These are phyloP conservation scores for Rhopilema esculentum DNA, from an alignment of 30 jellyfish, hydroid and myxozoan species.

Conservation along the genomic window DNA sequence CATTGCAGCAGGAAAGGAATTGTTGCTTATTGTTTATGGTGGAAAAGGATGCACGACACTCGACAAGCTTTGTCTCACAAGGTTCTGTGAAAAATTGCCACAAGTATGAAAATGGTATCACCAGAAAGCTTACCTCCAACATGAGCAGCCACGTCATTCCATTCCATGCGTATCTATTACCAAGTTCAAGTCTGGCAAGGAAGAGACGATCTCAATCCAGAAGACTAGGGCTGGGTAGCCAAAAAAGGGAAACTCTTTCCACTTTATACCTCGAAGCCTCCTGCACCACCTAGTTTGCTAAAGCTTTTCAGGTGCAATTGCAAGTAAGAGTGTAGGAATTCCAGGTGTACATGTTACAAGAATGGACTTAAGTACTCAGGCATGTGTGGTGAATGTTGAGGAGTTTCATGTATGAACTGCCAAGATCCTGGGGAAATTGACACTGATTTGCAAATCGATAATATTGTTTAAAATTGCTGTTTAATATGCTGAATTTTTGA, in stretches of 20 bases:
- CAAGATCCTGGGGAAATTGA: constrained; percentile 46
- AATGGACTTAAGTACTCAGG: constrained; percentile 32
- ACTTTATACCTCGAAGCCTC: background rate
- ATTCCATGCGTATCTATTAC: too few relatives aligned
- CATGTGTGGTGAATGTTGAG: constrained; percentile 45
- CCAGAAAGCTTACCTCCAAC: too few relatives aligned
- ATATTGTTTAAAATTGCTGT: background rate
- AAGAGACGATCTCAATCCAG: background rate
- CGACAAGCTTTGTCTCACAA: too few relatives aligned
- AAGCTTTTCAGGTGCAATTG: constrained; percentile 18
- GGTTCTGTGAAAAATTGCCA: too few relatives aligned
- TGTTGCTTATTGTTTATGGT: constrained; percentile 23
- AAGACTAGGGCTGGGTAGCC: constrained; percentile 3
- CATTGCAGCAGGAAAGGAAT: background rate
- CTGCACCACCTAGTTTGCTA: constrained; percentile 10
- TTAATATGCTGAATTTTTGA: background rate
- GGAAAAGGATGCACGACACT: too few relatives aligned
- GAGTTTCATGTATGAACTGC: constrained; percentile 56
- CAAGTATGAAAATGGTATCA: too few relatives aligned
- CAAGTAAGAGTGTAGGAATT: constrained; percentile 5
- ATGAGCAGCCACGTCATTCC: too few relatives aligned
- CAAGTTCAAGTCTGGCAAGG: too few relatives aligned
- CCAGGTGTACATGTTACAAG: constrained; percentile 24
- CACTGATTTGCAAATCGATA: constrained; percentile 25
- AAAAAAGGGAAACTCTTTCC: constrained; percentile 4